Evolutionary conservation across 1,140 invertebrate species (phyloP), one percentile per base, ranked within the genome.

Genomic region (Pygmarrhopalites habei): DNA sequence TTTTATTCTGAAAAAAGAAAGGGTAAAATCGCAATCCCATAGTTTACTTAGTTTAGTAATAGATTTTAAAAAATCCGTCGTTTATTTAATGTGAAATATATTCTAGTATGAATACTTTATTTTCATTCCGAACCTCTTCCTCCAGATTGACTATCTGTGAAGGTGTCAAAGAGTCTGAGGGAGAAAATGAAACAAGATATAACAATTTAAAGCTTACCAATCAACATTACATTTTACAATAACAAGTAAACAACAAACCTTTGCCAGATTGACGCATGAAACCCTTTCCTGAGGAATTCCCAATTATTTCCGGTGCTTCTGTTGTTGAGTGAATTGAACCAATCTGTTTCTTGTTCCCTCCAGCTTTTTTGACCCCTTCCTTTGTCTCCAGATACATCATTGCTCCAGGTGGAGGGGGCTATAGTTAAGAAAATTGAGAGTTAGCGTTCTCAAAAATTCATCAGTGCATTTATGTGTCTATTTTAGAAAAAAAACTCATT

Each of bases 321-420:
- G 53, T 39, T 19, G 53, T 56, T 2, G 53, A 39, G 23, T 56
- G 53, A 15, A 56, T 56, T 7, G 28, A 7, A 17, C 53, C 53
- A 35, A 25, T 23, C 2, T 7, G 53, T 32, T 41, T 56, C 35
- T 56, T 56, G 4, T 10, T 7, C 15, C 32, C 12, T 7, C 29
- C 35, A 2, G 3, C n/a, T 30, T 56, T 56, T 21, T 41, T 32
- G 12, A 23, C 5, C 14, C n/a, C 35, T 23, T 56, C 53, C 35
- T 56, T 56, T 14, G 53, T 56, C 23, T 56, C 53, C 29, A 56
- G 21, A 56, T 56, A 56, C 53, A 56, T 56, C 53, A 56, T 56
- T 32, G 53, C 53, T 1, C 52, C 60, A 26, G 52, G 52, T 28
- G 52, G 52, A 1, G 60, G 60, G 1, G 60, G 39, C 60, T 62